Evolutionary conservation across 2,113 vertebrate genomes (phyloP), one percentile per base, ranked within the genome.

Genomic region (Eubucco bourcierii): DNA sequence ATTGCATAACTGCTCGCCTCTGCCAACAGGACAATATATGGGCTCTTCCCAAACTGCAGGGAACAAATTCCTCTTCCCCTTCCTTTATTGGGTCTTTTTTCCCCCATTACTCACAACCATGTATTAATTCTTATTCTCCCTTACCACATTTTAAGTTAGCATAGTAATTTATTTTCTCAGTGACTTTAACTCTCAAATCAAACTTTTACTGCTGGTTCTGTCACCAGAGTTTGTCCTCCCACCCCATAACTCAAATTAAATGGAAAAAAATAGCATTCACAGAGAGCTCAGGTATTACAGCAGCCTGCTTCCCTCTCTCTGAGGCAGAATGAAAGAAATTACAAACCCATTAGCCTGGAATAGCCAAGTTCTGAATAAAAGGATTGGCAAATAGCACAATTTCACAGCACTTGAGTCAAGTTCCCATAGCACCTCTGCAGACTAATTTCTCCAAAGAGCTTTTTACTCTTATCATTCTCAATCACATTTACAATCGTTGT

Each of bases 1-100:
- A 9, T 21, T 68, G 29, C 7, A 4, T 24, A 60, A 72, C 27
- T 31, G 25, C 75, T 78, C 0, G 0, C 12, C 27, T 90, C 53
- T 91, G 37, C 29, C 28, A 67, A 47, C 5, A 73, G 28, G 59
- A 53, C n/a, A 60, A 29, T 52, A 23, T 37, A 59, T 29, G 39
- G 33, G 27, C 41, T 59, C 50, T 59, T 71, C 59, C 58, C 52
- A 81, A 46, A 76, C 3, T 19, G 25, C 47, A 18, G 39, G n/a
- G 50, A 75, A 50, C 5, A 41, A 63, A 19, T 59, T 11, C 8
- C 17, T 37, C 52, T n/a, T 28, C 71, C 64, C 15, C 15, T 52
- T 34, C 56, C 29, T 58, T 21, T 8, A 2, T 55, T 72, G 4
- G 37, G 17, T 58, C 16, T 7, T 3, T 46, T 6, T 37, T 15